These are phyloP conservation scores for Drosophila mauritiana DNA, from an alignment of 1,140 invertebrate species.

Conservation along the genomic window DNA sequence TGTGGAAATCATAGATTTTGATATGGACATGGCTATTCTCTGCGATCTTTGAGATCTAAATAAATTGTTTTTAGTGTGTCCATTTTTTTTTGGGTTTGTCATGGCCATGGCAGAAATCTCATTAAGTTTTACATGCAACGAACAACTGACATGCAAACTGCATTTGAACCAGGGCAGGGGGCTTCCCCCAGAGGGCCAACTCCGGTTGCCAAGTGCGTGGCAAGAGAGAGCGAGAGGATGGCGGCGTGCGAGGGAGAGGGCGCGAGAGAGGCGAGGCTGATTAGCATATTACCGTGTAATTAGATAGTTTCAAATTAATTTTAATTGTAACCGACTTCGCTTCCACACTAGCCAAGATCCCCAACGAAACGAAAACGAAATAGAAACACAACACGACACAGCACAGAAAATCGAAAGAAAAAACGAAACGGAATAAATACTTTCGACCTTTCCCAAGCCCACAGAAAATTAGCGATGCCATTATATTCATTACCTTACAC, in stretches of 20 bases:
- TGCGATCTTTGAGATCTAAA: not conserved
- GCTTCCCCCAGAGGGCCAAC: constrained; percentile 4
- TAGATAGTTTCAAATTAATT: constrained; percentile 75
- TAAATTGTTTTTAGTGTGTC: constrained; percentile 8
- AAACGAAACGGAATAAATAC: constrained; percentile 9
- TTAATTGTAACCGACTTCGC: constrained; percentile 61
- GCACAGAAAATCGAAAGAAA: not conserved
- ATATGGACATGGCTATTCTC: no score
- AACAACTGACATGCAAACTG: constrained; percentile 55
- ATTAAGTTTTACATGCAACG: constrained; percentile 63
- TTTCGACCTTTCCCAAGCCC: constrained; percentile 56
- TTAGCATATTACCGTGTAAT: constrained; percentile 76
- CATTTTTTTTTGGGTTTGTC: constrained; percentile 42
- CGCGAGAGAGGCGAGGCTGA: constrained; percentile 39
- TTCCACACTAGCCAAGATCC: constrained; percentile 25
- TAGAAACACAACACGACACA: constrained; percentile 10
- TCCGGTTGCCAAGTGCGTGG: constrained; percentile 61
- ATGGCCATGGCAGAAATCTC: constrained; percentile 60
- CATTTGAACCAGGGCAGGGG: constrained; percentile 19
- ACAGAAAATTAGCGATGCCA: constrained; percentile 4
- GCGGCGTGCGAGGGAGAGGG: constrained; percentile 4
- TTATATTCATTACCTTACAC: not conserved
- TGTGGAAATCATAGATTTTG: no score
- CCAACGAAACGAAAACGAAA: constrained; percentile 19
- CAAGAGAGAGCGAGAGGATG: constrained; percentile 21